These are phyloP conservation scores for Ophthalmolycus amberensis DNA, from an alignment of 2,113 vertebrate genomes.

Conservation along the genomic window DNA sequence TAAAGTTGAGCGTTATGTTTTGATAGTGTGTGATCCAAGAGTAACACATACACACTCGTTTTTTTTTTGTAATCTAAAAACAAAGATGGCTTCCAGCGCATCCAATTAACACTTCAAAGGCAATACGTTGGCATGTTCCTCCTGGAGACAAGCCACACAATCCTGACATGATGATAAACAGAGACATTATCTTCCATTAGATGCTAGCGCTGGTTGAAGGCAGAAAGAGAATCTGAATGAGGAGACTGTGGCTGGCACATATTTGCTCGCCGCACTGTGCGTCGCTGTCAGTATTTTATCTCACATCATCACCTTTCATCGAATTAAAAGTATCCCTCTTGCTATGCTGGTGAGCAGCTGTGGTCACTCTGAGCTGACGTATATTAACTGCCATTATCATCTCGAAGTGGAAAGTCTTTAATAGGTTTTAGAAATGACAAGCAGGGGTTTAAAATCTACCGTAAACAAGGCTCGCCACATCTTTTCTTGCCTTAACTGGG, in stretches of 20 bases:
- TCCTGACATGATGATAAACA: conserved; percentile 73
- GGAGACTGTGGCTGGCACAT: conserved; percentile 6
- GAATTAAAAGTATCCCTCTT: conserved; percentile 51
- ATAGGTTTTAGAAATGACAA: conserved; percentile 11
- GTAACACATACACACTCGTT: background rate
- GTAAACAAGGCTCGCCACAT: background rate
- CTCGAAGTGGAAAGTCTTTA: background rate
- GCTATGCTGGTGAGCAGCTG: conserved; percentile 24
- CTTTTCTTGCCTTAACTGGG: background rate
- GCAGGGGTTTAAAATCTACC: background rate
- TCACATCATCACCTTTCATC: conserved; percentile 37
- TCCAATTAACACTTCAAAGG: conserved; percentile 82
- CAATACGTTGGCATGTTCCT: conserved; percentile 51
- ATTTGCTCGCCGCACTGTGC: conserved; percentile 21
- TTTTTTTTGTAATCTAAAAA: conserved; percentile 53
- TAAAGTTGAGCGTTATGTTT: conserved; percentile 42
- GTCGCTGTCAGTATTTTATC: conserved; percentile 45
- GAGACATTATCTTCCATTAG: conserved; percentile 66
- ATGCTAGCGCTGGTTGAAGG: conserved; percentile 43
- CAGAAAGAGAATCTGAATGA: conserved; percentile 17
- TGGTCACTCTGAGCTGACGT: conserved; percentile 12
- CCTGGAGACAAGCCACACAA: conserved; percentile 62
- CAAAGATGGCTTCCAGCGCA: conserved; percentile 76
- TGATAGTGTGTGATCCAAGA: conserved; percentile 26
- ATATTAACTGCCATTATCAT: conserved; percentile 4